Evolutionary conservation across 2,797 vertebrate genomes (phyloP).

Genomic region (Diplodus puntazzo): DNA sequence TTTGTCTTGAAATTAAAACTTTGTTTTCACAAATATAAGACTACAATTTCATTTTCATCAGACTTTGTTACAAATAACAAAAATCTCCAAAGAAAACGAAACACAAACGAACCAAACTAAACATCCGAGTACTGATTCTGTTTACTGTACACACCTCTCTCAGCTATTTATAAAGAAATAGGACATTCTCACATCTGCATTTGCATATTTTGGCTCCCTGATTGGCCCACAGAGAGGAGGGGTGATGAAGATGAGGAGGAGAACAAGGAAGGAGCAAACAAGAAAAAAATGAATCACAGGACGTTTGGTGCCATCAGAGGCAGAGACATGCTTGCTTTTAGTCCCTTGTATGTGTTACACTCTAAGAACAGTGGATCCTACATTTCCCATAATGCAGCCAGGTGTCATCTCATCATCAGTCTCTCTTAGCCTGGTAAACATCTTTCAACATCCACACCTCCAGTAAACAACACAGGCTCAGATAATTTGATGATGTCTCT

Average conservation of each 20-base stretch:
- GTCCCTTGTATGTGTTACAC: background rate
- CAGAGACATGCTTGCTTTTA: background rate
- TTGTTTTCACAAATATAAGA: background rate
- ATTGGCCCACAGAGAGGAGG: constrained; percentile 68
- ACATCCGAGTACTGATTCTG: constrained; percentile 44
- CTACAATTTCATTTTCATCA: too few species aligned
- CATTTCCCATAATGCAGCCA: constrained; percentile 13
- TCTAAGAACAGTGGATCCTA: background rate
- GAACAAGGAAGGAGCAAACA: background rate
- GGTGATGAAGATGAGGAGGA: constrained; percentile 10
- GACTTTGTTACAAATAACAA: too few species aligned
- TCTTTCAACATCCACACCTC: background rate
- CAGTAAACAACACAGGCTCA: too few species aligned
- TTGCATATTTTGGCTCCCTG: constrained; percentile 73
- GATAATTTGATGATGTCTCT: background rate
- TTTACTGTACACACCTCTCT: constrained; percentile 59
- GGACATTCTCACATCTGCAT: constrained; percentile 75
- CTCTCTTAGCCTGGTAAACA: background rate
- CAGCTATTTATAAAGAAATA: constrained; percentile 83
- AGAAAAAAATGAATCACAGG: background rate
- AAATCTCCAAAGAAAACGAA: background rate
- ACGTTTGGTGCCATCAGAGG: background rate
- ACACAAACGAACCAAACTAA: constrained; percentile 8
- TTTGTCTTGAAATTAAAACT: background rate
- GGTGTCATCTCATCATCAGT: background rate